Evolutionary conservation across 2,888 invertebrate species (phyloP).

Genomic region (Acleris literana): DNA sequence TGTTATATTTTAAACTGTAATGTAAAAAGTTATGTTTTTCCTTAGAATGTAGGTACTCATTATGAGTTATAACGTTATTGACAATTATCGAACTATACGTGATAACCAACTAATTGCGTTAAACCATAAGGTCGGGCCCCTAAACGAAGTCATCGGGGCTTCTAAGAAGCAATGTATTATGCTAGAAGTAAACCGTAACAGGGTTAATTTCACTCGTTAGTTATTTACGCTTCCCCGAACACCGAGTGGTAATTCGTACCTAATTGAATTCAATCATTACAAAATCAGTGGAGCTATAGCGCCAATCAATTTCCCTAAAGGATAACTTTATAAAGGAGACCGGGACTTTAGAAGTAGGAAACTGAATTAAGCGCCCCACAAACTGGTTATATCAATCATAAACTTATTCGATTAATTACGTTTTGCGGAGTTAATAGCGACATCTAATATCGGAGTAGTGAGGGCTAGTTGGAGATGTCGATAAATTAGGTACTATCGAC

Average conservation of each 20-base stretch:
- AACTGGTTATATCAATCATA: slow-evolving; percentile 84
- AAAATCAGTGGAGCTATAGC: slow-evolving; percentile 68
- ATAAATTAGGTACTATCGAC: slow-evolving; percentile 34
- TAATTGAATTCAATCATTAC: slow-evolving; percentile 70
- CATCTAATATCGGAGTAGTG: slow-evolving; percentile 78
- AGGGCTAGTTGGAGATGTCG: slow-evolving; percentile 44
- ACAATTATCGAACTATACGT: no score
- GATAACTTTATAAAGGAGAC: slow-evolving; percentile 79
- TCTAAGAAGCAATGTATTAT: slow-evolving; percentile 29
- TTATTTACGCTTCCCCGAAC: slow-evolving; percentile 58
- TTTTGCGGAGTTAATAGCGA: slow-evolving; percentile 84
- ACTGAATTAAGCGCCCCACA: slow-evolving; percentile 82
- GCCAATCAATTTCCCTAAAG: slow-evolving; percentile 78
- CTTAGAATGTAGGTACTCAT: no score
- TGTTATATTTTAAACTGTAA: no score
- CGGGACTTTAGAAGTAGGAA: slow-evolving; percentile 73
- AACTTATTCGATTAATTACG: slow-evolving; percentile 84
- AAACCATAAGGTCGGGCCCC: slow-evolving; percentile 1
- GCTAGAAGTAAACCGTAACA: slow-evolving; percentile 34
- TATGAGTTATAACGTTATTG: no score
- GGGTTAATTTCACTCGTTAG: slow-evolving; percentile 52
- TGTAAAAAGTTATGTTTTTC: no score
- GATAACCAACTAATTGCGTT: neutral
- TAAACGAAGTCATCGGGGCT: slow-evolving; percentile 15
- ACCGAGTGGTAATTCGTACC: slow-evolving; percentile 37